These are phyloP conservation scores for Thalpophila matura DNA, from an alignment of 2,888 invertebrate species.

Conservation along the genomic window DNA sequence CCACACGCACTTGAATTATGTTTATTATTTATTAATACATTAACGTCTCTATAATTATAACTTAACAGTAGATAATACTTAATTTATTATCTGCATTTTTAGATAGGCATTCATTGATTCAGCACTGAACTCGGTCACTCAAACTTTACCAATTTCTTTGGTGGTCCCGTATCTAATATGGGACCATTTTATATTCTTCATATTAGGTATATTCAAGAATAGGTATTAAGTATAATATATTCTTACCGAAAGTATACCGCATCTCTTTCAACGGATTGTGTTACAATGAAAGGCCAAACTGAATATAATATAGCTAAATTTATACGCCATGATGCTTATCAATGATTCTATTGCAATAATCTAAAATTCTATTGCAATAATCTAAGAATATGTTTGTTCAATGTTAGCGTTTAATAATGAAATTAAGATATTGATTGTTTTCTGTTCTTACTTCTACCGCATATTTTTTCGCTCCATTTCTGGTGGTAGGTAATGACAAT, in stretches of 20 bases:
- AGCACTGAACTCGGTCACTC: too few species aligned
- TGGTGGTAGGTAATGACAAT: too few species aligned
- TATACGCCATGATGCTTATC: slow-evolving; percentile 25
- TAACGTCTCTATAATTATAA: too few species aligned
- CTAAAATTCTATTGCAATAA: slow-evolving; percentile 7
- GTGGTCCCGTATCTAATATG: too few species aligned
- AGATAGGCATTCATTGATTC: too few species aligned
- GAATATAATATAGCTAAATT: slow-evolving; percentile 3
- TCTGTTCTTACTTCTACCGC: not conserved
- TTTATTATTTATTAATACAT: too few species aligned
- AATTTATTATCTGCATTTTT: too few species aligned
- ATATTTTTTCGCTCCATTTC: not conserved
- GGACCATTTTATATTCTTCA: too few species aligned
- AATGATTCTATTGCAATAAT: slow-evolving; percentile 9
- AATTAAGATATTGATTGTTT: slow-evolving; percentile 2
- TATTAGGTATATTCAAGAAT: too few species aligned
- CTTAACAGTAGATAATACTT: too few species aligned
- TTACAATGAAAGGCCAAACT: not conserved
- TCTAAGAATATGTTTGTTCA: not conserved
- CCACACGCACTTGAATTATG: too few species aligned
- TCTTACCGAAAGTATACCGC: slow-evolving; percentile 23
- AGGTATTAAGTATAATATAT: not conserved
- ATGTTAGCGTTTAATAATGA: slow-evolving; percentile 15
- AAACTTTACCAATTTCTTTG: too few species aligned
- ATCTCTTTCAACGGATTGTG: slow-evolving; percentile 4